Conservation (phyloP, 2,888 invertebrate species). For the Malacosoma neustria region DNA sequence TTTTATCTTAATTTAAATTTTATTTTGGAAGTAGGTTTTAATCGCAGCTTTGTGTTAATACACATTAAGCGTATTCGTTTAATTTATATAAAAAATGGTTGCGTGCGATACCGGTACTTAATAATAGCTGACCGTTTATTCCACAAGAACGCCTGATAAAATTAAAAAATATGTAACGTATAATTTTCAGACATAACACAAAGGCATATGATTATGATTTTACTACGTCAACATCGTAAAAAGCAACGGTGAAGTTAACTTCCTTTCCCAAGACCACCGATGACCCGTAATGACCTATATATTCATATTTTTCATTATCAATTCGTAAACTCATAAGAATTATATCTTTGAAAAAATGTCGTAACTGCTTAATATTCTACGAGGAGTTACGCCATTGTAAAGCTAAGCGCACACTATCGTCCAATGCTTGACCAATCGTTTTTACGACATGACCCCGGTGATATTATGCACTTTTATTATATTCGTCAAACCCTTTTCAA, state of each 20-base stretch:
- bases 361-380: background rate
- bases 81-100: no score
- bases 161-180: no score
- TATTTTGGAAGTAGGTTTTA: no score
- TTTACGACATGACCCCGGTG: conserved; percentile 48
- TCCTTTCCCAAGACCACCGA: conserved; percentile 61
- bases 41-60: no score
- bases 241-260: conserved; percentile 15
- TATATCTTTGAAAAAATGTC: background rate
- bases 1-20: no score
- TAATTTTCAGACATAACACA: conserved; percentile 2
- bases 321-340: background rate
- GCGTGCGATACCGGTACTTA: no score
- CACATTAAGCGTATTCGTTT: no score
- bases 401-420: conserved; percentile 13
- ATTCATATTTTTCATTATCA: conserved; percentile 42
- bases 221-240: conserved; percentile 12
- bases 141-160: no score
- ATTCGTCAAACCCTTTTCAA: conserved; percentile 26
- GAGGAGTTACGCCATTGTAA: background rate
- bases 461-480: conserved; percentile 42
- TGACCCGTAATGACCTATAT: conserved; percentile 57
- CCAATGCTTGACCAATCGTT: conserved; percentile 64
- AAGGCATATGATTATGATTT: conserved; percentile 10
- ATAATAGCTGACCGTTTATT: no score